Conservation (phyloP, 30 jellyfish, hydroid and myxozoan genomes). For the Turritopsis dohrnii region DNA sequence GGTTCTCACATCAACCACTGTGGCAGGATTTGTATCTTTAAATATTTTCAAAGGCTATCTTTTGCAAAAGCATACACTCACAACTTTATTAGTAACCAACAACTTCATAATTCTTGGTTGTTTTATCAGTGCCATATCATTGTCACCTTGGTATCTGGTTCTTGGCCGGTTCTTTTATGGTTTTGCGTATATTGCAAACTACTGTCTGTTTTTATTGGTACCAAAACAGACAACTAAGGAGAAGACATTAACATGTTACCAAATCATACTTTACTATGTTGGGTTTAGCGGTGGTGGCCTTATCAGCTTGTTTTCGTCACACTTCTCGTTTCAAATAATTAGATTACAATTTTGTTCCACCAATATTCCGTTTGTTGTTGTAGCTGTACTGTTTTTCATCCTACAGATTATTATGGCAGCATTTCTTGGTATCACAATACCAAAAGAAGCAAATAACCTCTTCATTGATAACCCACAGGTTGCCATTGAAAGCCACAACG, state of each 20-base stretch:
- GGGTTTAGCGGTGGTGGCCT: background rate
- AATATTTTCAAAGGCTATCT: background rate
- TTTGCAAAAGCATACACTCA: background rate
- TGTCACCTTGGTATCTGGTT: background rate
- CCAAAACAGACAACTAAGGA: background rate
- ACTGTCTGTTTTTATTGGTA: background rate
- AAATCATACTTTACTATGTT: background rate
- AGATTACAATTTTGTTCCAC: background rate
- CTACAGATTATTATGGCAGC: background rate
- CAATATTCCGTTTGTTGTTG: background rate
- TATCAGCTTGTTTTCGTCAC: background rate
- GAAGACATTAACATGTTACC: background rate
- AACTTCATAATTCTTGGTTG: background rate
- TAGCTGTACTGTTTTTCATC: background rate
- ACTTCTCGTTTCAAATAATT: background rate
- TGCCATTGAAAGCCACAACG: background rate
- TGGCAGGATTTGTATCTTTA: background rate
- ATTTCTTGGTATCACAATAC: too few species aligned
- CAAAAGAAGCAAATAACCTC: background rate
- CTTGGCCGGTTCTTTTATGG: background rate
- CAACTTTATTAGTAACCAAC: background rate
- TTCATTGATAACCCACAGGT: background rate
- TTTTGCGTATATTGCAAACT: background rate
- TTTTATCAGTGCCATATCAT: background rate
- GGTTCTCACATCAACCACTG: background rate